A percentile compares a stretch with the other conserved stretches of the same genome.
phyloP scores from a whole-genome alignment of 2,888 invertebrate species.

The Dexiosoma caninum region DNA sequence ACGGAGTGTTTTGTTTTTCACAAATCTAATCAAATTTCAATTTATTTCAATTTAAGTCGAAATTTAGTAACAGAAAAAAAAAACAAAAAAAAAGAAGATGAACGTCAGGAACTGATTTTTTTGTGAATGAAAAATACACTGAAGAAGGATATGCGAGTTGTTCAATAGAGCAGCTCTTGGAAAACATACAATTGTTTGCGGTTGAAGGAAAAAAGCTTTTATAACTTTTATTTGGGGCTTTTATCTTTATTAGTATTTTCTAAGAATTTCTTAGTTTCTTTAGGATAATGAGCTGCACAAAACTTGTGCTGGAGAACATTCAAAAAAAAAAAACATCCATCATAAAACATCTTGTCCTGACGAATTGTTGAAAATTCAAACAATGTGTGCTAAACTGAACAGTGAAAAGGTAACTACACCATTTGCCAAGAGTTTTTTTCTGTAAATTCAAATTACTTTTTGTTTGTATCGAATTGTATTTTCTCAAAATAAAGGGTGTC shows the following conservation, averaged over 20 bases:
- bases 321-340: background rate
- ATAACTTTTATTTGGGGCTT: constrained; percentile 15
- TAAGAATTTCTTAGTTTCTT: constrained; percentile 48
- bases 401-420: background rate
- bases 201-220: constrained; percentile 32
- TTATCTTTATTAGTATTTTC: constrained; percentile 53
- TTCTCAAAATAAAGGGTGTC: no score
- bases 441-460: no score
- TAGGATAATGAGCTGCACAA: constrained; percentile 48
- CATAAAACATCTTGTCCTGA: constrained; percentile 9
- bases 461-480: no score
- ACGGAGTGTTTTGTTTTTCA: no score
- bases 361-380: constrained; percentile 1
- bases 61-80: no score
- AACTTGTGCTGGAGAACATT: background rate
- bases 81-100: no score
- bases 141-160: constrained; percentile 44
- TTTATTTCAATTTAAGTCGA: no score
- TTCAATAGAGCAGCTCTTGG: constrained; percentile 57
- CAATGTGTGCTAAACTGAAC: background rate
- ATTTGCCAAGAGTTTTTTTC: constrained; percentile 3
- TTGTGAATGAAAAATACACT: constrained; percentile 44
- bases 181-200: constrained; percentile 41
- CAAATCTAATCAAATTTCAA: no score
- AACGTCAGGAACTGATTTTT: background rate